phyloP scores from a whole-genome alignment of 2,888 invertebrate genomes.

The Branchipolynoe longqiensis region DNA sequence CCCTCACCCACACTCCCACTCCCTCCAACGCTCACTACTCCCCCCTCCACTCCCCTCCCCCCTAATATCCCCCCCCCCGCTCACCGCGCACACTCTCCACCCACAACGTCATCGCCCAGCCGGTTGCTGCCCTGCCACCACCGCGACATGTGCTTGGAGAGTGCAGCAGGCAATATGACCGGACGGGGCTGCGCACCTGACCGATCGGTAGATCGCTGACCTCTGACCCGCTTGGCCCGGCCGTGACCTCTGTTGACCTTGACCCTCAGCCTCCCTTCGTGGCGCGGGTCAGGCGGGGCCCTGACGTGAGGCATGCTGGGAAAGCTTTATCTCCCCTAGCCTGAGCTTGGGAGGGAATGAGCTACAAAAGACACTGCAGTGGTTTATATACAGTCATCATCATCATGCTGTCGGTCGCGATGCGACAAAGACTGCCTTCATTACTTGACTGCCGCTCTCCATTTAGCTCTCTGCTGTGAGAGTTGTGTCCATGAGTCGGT shows the following conservation, averaged over 20 bases:
- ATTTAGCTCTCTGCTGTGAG: no score
- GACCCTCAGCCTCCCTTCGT: not conserved
- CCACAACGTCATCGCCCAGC: not conserved
- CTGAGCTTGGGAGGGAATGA: no score
- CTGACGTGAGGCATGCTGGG: not conserved
- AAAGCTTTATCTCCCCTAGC: no score
- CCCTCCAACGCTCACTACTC: no score
- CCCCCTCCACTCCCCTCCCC: not conserved
- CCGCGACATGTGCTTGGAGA: not conserved
- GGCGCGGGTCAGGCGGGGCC: not conserved
- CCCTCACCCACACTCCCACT: not conserved
- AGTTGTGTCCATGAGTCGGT: no score
- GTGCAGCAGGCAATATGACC: conserved; percentile 3
- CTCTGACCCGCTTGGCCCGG: not conserved
- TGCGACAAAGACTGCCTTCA: no score
- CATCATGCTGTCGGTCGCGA: no score
- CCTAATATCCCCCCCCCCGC: no score
- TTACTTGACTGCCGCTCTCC: no score
- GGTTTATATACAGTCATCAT: no score
- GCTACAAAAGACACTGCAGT: no score
- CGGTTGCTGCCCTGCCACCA: no score
- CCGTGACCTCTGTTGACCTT: conserved; percentile 2
- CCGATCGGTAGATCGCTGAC: conserved; percentile 19
- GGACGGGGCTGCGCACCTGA: conserved; percentile 5
- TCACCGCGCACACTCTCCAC: conserved; percentile 25